Conservation (phyloP, 2,888 invertebrate genomes). For the Drosophila neutralis region DNA sequence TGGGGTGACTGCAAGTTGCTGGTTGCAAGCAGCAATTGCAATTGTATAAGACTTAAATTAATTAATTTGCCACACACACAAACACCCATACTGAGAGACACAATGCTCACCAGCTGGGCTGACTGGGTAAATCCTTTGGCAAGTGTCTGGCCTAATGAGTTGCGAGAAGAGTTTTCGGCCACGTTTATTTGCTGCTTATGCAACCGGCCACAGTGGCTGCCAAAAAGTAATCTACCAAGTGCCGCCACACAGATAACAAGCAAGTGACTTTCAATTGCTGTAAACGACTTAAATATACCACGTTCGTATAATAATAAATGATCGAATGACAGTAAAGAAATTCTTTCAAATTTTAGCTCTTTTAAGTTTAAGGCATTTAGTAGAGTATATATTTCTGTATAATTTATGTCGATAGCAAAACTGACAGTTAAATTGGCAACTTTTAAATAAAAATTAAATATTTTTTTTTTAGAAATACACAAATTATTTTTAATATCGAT, state of each 20-base stretch:
- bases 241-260: conserved; percentile 28
- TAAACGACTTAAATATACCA: conserved; percentile 16
- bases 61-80: conserved; percentile 72
- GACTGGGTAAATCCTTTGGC: conserved; percentile 62
- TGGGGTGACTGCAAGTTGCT: conserved; percentile 24
- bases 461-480: neutral
- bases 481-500: conserved; percentile 4
- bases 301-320: neutral
- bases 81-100: neutral
- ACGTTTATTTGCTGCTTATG: conserved; percentile 44
- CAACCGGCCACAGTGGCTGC: conserved; percentile 54
- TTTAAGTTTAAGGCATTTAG: neutral
- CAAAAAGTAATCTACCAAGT: conserved; percentile 54
- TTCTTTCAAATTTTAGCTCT: neutral
- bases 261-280: neutral
- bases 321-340: neutral
- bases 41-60: conserved; percentile 80
- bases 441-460: neutral
- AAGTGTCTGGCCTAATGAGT: conserved; percentile 77
- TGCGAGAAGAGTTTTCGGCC: conserved; percentile 38
- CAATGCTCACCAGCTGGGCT: conserved; percentile 6
- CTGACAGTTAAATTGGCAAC: neutral
- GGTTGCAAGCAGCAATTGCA: conserved; percentile 61
- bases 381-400: neutral
- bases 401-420: neutral